Conservation (phyloP, 1,140 invertebrate genomes). For the Anastrepha ludens region DNA sequence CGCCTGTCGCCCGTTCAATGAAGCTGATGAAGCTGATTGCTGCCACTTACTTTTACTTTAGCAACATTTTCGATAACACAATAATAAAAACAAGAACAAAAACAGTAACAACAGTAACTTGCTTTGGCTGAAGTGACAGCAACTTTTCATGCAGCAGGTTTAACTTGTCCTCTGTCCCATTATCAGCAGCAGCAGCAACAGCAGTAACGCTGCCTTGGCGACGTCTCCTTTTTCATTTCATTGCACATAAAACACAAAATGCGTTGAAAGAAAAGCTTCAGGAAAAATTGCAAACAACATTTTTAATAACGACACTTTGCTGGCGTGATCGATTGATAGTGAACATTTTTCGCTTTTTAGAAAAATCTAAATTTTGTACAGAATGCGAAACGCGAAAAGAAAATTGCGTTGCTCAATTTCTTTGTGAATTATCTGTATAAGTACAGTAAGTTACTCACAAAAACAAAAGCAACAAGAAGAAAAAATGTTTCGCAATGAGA, state of each 20-base stretch:
- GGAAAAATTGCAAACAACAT: not conserved
- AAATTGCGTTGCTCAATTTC: too few relatives aligned
- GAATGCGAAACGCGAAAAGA: too few relatives aligned
- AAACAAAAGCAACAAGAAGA: too few relatives aligned
- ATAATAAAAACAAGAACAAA: not conserved
- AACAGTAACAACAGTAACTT: not conserved
- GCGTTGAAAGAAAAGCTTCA: not conserved
- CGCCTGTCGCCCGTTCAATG: constrained; percentile 4
- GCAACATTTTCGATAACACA: constrained; percentile 35
- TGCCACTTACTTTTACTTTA: constrained; percentile 44
- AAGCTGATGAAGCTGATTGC: constrained; percentile 19
- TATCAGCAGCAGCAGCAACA: not conserved
- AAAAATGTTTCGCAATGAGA: too few relatives aligned
- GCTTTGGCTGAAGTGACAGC: not conserved
- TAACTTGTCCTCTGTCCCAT: constrained; percentile 8
- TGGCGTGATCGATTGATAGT: not conserved
- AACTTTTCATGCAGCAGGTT: not conserved
- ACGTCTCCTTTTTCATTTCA: not conserved
- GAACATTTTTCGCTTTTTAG: not conserved
- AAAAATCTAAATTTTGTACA: not conserved
- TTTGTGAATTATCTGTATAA: too few relatives aligned
- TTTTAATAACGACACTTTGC: not conserved
- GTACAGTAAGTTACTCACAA: too few relatives aligned
- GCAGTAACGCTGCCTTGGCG: not conserved
- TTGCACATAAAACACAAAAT: not conserved